Conservation (phyloP, 2,113 vertebrate genomes). For the Cinclus mexicanus region DNA sequence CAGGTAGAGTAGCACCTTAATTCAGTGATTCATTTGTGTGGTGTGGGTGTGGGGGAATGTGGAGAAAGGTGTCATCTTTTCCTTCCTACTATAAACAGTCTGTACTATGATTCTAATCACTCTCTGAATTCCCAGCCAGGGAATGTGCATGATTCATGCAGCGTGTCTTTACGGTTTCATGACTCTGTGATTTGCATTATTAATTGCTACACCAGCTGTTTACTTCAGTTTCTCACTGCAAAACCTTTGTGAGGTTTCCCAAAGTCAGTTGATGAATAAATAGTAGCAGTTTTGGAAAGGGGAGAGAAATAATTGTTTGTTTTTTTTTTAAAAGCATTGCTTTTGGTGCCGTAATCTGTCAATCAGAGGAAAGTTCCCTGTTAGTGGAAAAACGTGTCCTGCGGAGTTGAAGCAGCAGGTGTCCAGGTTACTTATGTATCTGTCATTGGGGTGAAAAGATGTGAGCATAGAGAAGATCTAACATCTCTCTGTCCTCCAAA, state of each 20-base stretch:
- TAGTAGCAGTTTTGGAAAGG: neutral
- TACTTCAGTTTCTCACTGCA: slow-evolving; percentile 19
- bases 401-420: neutral
- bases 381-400: neutral
- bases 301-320: neutral
- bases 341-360: neutral
- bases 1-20: slow-evolving; percentile 78
- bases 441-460: neutral
- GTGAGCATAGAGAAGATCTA: neutral
- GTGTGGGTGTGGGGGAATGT: slow-evolving; percentile 19
- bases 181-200: slow-evolving; percentile 32
- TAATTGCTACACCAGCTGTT: slow-evolving; percentile 44
- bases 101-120: slow-evolving; percentile 33
- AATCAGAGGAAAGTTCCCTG: neutral
- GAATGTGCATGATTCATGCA: slow-evolving; percentile 32
- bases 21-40: slow-evolving; percentile 37
- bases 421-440: neutral
- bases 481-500: neutral
- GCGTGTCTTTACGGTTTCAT: neutral
- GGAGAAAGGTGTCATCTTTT: slow-evolving; percentile 19
- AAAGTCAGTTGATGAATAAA: neutral
- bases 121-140: slow-evolving; percentile 38
- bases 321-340: neutral
- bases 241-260: neutral
- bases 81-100: slow-evolving; percentile 40